Base-by-base conservation (phyloP, 2,888 invertebrate species). In the Stenoptilia bipunctidactyla region DNA sequence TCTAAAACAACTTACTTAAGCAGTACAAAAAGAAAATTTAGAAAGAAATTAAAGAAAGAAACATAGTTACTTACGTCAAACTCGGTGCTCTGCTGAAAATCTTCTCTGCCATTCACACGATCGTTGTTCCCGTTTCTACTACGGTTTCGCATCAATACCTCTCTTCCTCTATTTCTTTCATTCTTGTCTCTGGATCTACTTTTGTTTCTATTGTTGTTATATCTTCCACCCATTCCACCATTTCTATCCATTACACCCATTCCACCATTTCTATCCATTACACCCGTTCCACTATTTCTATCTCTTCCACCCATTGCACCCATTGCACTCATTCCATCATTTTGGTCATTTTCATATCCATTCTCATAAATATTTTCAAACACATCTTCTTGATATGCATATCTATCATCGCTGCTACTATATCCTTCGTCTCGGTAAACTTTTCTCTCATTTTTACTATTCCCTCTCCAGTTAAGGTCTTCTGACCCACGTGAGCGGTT, bases 1-100 rank as follows among this genome's bases (percentile, higher is more conserved):
- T n/a, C n/a, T n/a, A n/a, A n/a, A n/a, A n/a, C n/a, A n/a, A n/a
- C n/a, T n/a, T n/a, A n/a, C n/a, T n/a, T n/a, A n/a, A n/a, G n/a
- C n/a, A n/a, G n/a, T n/a, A n/a, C n/a, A n/a, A n/a, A n/a, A n/a
- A n/a, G n/a, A n/a, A n/a, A n/a, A n/a, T n/a, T n/a, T n/a, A n/a
- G n/a, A n/a, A n/a, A n/a, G n/a, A n/a, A n/a, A 8, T 25, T 25
- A 5, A 8, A 25, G 5, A 8, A 25, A 25, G 5, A 25, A 25
- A 25, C 5, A 25, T 25, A 25, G 27, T 8, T 50, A 69, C 75
- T 70, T 53, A 77, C 76, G 14, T 49, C 54, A 41, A 60, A 68
- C 37, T 72, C 66, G 27, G 59, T 61, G 40, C 55, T 63, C 38
- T 59, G 60, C 13, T 50, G 41, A 50, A 64, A 72, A 15, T 66